Evolutionary conservation across 2,113 vertebrate genomes (phyloP).

Genomic region (Ondatra zibethicus): DNA sequence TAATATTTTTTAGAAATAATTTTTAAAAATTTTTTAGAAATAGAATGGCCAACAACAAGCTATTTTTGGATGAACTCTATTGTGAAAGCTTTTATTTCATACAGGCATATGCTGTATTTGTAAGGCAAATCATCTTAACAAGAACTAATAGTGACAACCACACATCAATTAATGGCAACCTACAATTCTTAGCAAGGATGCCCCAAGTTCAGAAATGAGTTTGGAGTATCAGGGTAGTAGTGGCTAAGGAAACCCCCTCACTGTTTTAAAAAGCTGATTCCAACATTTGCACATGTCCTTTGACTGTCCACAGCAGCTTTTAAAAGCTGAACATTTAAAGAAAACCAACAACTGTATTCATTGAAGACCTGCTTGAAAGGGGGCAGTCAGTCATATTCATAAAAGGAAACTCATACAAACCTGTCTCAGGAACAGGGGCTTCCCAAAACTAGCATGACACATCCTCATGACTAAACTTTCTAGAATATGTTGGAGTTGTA

Average conservation of each 20-base stretch:
- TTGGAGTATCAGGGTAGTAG: neutral
- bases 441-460: constrained; percentile 62
- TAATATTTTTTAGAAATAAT: constrained; percentile 60
- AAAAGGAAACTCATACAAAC: constrained; percentile 50
- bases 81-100: constrained; percentile 50
- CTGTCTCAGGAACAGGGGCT: constrained; percentile 49
- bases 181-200: constrained; percentile 44
- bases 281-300: neutral
- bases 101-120: constrained; percentile 17
- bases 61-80: constrained; percentile 57
- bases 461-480: constrained; percentile 41
- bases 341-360: constrained; percentile 29
- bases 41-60: constrained; percentile 18
- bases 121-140: constrained; percentile 59
- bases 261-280: constrained; percentile 53
- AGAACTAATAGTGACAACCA: neutral
- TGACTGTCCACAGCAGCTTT: constrained; percentile 39
- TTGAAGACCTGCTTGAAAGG: constrained; percentile 56
- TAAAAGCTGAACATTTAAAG: constrained; percentile 48
- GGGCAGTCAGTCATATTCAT: constrained; percentile 1
- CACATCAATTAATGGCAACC: constrained; percentile 58
- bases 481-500: neutral
- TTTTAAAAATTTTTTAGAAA: constrained; percentile 64
- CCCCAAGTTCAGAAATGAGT: constrained; percentile 38
- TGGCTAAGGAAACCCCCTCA: neutral